A percentile compares a stretch with the other conserved stretches of the same genome.
These are phyloP conservation scores for Acanthochromis polyacanthus DNA, from an alignment of 2,113 vertebrate species.

Conservation along the genomic window DNA sequence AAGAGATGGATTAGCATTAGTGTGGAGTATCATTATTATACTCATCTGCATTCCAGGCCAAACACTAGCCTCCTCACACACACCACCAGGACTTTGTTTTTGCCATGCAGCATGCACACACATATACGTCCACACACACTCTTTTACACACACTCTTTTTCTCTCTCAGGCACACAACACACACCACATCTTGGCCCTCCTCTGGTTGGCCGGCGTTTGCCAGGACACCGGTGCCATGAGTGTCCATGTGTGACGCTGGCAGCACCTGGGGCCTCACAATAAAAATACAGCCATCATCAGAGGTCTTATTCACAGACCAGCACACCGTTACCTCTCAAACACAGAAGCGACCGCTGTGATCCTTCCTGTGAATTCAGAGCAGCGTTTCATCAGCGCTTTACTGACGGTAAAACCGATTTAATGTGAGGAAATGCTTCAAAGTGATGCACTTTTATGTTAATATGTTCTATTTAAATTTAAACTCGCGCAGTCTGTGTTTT, in stretches of 20 bases:
- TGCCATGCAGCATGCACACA: constrained; percentile 10
- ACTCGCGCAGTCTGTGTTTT: background rate
- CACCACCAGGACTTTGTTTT: constrained; percentile 13
- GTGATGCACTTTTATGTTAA: background rate
- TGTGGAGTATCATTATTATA: constrained; percentile 29
- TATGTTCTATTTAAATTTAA: background rate
- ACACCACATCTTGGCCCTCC: constrained; percentile 59
- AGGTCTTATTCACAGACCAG: constrained; percentile 73
- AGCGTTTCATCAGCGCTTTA: background rate
- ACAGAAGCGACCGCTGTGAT: constrained; percentile 38
- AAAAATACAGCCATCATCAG: constrained; percentile 77
- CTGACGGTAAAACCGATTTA: background rate
- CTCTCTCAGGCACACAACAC: constrained; percentile 30
- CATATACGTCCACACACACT: constrained; percentile 8
- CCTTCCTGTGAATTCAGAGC: constrained; percentile 20
- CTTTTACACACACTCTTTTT: background rate
- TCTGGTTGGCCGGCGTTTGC: constrained; percentile 47
- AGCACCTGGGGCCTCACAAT: constrained; percentile 77
- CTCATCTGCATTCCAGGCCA: constrained; percentile 55
- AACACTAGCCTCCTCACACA: constrained; percentile 28
- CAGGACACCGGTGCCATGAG: constrained; percentile 69
- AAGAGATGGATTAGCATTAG: constrained; percentile 54
- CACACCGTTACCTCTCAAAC: constrained; percentile 59
- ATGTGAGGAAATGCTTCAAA: background rate
- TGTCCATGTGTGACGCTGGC: constrained; percentile 74